phyloP scores from a whole-genome alignment of 2,113 vertebrate species.

The Chaetura pelagica region DNA sequence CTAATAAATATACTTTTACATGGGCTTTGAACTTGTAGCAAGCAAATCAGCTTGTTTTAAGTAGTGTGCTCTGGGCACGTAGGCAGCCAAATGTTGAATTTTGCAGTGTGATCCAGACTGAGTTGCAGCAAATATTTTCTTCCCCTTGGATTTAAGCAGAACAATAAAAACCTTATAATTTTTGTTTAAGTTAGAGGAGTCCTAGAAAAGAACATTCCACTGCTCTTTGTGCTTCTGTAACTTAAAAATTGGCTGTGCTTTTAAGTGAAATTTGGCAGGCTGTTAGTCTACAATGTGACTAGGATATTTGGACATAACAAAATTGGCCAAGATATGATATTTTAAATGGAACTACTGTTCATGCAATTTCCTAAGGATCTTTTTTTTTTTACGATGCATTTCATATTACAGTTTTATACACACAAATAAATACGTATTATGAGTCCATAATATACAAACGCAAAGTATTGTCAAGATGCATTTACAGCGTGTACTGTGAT shows the following conservation, averaged over 20 bases:
- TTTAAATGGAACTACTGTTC: slow-evolving; percentile 77
- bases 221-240: slow-evolving; percentile 74
- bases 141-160: slow-evolving; percentile 38
- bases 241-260: slow-evolving; percentile 72
- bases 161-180: slow-evolving; percentile 70
- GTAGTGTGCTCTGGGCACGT: not conserved
- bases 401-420: slow-evolving; percentile 72
- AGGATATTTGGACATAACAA: slow-evolving; percentile 78
- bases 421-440: slow-evolving; percentile 79
- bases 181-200: slow-evolving; percentile 63
- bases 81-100: slow-evolving; percentile 45
- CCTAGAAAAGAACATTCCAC: slow-evolving; percentile 70
- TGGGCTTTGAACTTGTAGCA: slow-evolving; percentile 38
- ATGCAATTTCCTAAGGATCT: slow-evolving; percentile 66
- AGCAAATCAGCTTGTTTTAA: slow-evolving; percentile 41
- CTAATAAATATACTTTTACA: slow-evolving; percentile 48
- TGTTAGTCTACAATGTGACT: slow-evolving; percentile 72
- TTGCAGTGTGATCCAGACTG: slow-evolving; percentile 14
- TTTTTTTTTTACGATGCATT: slow-evolving; percentile 48
- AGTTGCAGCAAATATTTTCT: slow-evolving; percentile 44
- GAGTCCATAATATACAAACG: slow-evolving; percentile 74
- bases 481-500: slow-evolving; percentile 72
- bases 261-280: slow-evolving; percentile 74
- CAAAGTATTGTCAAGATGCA: slow-evolving; percentile 78
- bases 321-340: slow-evolving; percentile 79